Conservation (phyloP, 2,888 invertebrate genomes). For the Cabera pusaria region DNA sequence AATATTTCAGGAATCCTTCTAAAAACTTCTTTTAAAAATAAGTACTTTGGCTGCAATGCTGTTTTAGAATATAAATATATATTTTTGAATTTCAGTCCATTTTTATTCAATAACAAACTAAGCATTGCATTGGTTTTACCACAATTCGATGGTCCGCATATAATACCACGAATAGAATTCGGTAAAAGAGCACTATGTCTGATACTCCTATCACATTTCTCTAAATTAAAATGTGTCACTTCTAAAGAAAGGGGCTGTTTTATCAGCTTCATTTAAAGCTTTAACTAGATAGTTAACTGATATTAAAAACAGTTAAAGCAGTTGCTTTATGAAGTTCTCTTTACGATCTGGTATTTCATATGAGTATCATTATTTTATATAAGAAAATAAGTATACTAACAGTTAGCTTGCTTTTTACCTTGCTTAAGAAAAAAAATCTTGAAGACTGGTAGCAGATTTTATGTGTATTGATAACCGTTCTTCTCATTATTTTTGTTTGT, state of each 20-base stretch:
- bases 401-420: too few species aligned
- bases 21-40: conserved; percentile 10
- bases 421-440: too few species aligned
- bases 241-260: conserved; percentile 19
- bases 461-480: too few species aligned
- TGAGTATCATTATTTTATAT: too few species aligned
- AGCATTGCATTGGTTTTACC: conserved; percentile 35
- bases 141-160: conserved; percentile 30
- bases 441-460: too few species aligned
- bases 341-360: not conserved
- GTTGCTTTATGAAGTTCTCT: not conserved
- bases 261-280: conserved; percentile 10
- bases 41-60: conserved; percentile 13
- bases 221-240: conserved; percentile 16
- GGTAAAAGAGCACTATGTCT: conserved; percentile 24
- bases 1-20: conserved; percentile 3
- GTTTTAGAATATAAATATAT: conserved; percentile 27
- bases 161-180: conserved; percentile 22
- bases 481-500: too few species aligned
- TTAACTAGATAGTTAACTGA: not conserved
- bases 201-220: not conserved
- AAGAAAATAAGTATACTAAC: too few species aligned
- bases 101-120: conserved; percentile 14
- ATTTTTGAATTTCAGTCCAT: conserved; percentile 19
- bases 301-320: not conserved